phyloP scores from a whole-genome alignment of 2,797 vertebrate species.

The Lutjanus argentimaculatus region DNA sequence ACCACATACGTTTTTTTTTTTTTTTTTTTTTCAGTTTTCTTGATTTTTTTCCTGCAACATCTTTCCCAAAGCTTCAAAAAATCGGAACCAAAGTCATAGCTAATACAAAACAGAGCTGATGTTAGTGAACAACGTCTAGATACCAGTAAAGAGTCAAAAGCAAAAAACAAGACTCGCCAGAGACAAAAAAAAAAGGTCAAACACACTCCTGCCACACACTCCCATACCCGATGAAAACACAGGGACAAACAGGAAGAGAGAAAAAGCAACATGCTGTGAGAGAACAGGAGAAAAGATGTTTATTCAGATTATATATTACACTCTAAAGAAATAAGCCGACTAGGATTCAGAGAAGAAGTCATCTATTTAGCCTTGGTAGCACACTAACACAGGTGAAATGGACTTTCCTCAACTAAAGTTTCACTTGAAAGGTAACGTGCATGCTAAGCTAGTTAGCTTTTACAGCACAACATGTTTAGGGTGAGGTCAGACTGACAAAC shows the following conservation, averaged over 20 bases:
- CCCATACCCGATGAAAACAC: slow-evolving; percentile 60
- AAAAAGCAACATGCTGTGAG: slow-evolving; percentile 75
- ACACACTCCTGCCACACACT: slow-evolving; percentile 54
- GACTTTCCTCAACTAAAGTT: slow-evolving; percentile 32
- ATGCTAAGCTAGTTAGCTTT: slow-evolving; percentile 4
- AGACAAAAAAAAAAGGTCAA: slow-evolving; percentile 40
- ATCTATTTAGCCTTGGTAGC: slow-evolving; percentile 24
- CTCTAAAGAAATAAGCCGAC: slow-evolving; percentile 58
- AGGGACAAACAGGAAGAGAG: slow-evolving; percentile 38
- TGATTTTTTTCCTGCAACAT: slow-evolving; percentile 65
- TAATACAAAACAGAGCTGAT: slow-evolving; percentile 82
- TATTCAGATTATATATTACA: slow-evolving; percentile 64
- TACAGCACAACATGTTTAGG: slow-evolving; percentile 6
- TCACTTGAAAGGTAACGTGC: slow-evolving; percentile 7
- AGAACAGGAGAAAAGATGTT: slow-evolving; percentile 50
- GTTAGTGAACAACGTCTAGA: slow-evolving; percentile 80
- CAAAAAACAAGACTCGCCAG: slow-evolving; percentile 53
- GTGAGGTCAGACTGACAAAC: slow-evolving; percentile 28
- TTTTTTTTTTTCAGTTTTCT: slow-evolving; percentile 51
- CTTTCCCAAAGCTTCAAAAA: slow-evolving; percentile 76
- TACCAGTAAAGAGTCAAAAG: slow-evolving; percentile 67
- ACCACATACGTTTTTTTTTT: slow-evolving; percentile 71
- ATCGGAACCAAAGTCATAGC: slow-evolving; percentile 76
- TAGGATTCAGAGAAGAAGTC: slow-evolving; percentile 27
- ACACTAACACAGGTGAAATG: slow-evolving; percentile 32